These are phyloP conservation scores for Ctenopoma multispine DNA, from an alignment of 2,797 vertebrate genomes.

Conservation along the genomic window DNA sequence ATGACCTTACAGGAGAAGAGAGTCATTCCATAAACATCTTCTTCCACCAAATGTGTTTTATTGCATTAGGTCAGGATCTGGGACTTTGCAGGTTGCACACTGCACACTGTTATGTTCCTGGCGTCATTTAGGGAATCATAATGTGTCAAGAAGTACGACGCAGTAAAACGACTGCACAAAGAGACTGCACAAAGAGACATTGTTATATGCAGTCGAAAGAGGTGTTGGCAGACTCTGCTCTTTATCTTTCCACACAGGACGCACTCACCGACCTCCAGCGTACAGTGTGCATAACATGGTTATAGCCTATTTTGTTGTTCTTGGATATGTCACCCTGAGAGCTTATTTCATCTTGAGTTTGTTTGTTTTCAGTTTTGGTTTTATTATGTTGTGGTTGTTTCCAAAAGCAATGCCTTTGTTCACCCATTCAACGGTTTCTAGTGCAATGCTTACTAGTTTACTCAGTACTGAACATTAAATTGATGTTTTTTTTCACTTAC, in stretches of 20 bases:
- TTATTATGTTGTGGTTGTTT: too few species aligned
- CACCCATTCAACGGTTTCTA: too few species aligned
- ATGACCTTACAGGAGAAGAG: too few species aligned
- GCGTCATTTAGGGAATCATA: conserved; percentile 15
- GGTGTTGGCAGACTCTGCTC: conserved; percentile 26
- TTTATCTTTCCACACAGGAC: conserved; percentile 30
- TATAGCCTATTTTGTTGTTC: background rate
- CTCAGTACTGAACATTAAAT: too few species aligned
- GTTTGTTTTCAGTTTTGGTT: too few species aligned
- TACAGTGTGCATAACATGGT: background rate
- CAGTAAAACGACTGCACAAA: conserved; percentile 14
- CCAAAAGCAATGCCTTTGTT: too few species aligned
- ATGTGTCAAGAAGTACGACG: conserved; percentile 18
- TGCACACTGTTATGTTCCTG: conserved; percentile 15
- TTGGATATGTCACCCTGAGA: background rate
- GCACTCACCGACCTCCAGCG: conserved; percentile 1
- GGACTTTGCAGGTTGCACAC: background rate
- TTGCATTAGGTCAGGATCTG: conserved; percentile 12
- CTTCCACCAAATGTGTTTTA: conserved; percentile 29
- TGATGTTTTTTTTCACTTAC: too few species aligned
- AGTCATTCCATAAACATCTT: conserved; percentile 23
- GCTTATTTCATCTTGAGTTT: too few species aligned
- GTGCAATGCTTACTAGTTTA: too few species aligned
- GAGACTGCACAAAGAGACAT: conserved; percentile 35
- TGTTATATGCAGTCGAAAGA: conserved; percentile 16